phyloP scores from a whole-genome alignment of 2,797 vertebrate species.

The Gouania willdenowi region DNA sequence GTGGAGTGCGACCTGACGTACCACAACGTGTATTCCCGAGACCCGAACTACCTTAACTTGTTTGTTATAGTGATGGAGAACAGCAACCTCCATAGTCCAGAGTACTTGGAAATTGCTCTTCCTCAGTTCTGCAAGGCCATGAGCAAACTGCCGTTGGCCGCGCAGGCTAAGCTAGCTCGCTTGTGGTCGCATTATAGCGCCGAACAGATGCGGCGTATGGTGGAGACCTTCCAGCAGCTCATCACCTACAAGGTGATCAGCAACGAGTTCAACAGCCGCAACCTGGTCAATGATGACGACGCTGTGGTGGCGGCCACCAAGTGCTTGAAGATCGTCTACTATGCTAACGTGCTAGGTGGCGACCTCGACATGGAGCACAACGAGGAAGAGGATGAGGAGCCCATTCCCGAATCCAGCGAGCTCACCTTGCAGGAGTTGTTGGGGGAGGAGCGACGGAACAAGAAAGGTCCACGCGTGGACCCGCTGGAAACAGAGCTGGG shows the following conservation, averaged over 20 bases:
- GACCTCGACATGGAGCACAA: slow-evolving; percentile 92
- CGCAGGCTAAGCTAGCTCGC: slow-evolving; percentile 88
- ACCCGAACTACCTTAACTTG: slow-evolving; percentile 96
- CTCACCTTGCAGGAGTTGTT: slow-evolving; percentile 94
- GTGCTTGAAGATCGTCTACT: slow-evolving; percentile 99
- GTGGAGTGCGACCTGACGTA: slow-evolving; percentile 98
- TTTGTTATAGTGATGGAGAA: slow-evolving; percentile 99
- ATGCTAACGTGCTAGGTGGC: slow-evolving; percentile 95
- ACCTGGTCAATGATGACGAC: slow-evolving; percentile 95
- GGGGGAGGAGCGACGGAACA: slow-evolving; percentile 93
- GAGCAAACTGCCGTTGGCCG: slow-evolving; percentile 94
- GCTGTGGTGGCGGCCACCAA: slow-evolving; percentile 93
- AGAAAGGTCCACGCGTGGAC: slow-evolving; percentile 95
- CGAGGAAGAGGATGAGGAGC: slow-evolving; percentile 96
- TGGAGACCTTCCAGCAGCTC: slow-evolving; percentile 98
- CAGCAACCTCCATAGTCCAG: slow-evolving; percentile 96
- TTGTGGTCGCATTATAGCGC: slow-evolving; percentile 91
- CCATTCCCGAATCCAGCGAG: slow-evolving; percentile 93
- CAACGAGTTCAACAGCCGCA: slow-evolving; percentile 95
- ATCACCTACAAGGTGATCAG: slow-evolving; percentile 99
- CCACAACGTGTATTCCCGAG: slow-evolving; percentile 93
- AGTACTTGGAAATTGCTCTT: slow-evolving; percentile 96
- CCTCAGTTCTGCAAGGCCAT: slow-evolving; percentile 98
- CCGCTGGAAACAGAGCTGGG: slow-evolving; percentile 95
- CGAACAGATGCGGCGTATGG: slow-evolving; percentile 91